Conservation (phyloP, 64 coral and sea anemone genomes). For the Dendronephthya gigantea region DNA sequence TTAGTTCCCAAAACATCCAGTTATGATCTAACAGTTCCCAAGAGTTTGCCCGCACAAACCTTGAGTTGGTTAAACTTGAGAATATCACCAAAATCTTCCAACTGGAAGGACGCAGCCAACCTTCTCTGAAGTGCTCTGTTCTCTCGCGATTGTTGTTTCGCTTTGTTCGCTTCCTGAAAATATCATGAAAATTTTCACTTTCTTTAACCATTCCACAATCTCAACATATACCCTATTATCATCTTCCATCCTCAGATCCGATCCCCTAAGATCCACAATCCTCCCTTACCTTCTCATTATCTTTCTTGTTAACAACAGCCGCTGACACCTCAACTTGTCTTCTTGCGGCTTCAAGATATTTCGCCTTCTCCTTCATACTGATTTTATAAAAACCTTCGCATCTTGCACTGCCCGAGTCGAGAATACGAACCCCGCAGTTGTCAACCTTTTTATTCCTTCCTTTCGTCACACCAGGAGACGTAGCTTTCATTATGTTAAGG, state of each 20-base stretch:
- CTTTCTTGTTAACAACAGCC: slow-evolving; percentile 26
- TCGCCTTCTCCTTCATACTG: slow-evolving; percentile 89
- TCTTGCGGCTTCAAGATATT: slow-evolving; percentile 59
- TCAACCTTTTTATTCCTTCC: slow-evolving; percentile 54
- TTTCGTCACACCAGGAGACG: slow-evolving; percentile 17
- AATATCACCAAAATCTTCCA: slow-evolving; percentile 87
- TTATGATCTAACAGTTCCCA: too few species aligned
- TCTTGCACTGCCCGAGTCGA: slow-evolving; percentile 69
- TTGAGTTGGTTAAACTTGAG: slow-evolving; percentile 95
- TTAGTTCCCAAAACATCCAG: too few species aligned
- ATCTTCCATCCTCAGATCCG: too few species aligned
- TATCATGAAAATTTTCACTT: background rate
- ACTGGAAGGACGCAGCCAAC: slow-evolving; percentile 58
- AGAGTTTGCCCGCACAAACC: too few species aligned
- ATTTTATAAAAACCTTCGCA: slow-evolving; percentile 89
- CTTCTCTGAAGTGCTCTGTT: slow-evolving; percentile 89
- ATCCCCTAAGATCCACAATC: too few species aligned
- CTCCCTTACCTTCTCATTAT: slow-evolving; percentile 23
- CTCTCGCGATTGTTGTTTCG: slow-evolving; percentile 88
- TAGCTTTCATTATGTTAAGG: slow-evolving; percentile 18
- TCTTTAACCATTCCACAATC: too few species aligned
- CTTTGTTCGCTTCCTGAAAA: slow-evolving; percentile 65
- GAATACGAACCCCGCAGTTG: slow-evolving; percentile 30
- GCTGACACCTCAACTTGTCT: slow-evolving; percentile 41
- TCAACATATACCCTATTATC: too few species aligned